Conservation (phyloP, 2,113 vertebrate species). For the Phrynosoma platyrhinos region DNA sequence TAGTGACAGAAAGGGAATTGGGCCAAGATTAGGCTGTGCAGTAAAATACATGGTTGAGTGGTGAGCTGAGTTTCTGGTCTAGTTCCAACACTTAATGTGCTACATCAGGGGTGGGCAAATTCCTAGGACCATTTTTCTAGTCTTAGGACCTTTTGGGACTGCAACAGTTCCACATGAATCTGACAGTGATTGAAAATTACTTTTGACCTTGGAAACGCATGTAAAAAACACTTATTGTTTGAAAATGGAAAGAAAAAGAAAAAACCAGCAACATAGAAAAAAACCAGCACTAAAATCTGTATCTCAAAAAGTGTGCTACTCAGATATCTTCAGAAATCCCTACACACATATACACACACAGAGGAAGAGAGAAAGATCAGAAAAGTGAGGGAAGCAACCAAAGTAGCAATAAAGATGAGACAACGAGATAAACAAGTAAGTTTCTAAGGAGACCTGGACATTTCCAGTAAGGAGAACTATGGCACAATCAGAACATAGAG, state of each 20-base stretch:
- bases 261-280: not conserved
- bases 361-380: constrained; percentile 1
- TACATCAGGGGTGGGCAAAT: not conserved
- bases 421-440: constrained; percentile 44
- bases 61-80: not conserved
- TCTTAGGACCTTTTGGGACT: too few relatives aligned
- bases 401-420: not conserved
- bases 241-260: too few relatives aligned
- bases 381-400: not conserved
- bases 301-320: constrained; percentile 14
- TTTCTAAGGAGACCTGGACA: constrained; percentile 36
- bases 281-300: constrained; percentile 5
- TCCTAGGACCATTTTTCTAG: too few relatives aligned
- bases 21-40: not conserved
- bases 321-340: constrained; percentile 18
- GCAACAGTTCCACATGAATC: too few relatives aligned
- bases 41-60: not conserved
- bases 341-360: not conserved
- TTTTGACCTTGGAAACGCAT: too few relatives aligned
- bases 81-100: not conserved
- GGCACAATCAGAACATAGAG: constrained; percentile 9
- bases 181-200: too few relatives aligned
- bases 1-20: not conserved
- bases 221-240: too few relatives aligned
- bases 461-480: constrained; percentile 38